phyloP scores from a whole-genome alignment of 2,797 vertebrate species.

The Coluber constrictor region DNA sequence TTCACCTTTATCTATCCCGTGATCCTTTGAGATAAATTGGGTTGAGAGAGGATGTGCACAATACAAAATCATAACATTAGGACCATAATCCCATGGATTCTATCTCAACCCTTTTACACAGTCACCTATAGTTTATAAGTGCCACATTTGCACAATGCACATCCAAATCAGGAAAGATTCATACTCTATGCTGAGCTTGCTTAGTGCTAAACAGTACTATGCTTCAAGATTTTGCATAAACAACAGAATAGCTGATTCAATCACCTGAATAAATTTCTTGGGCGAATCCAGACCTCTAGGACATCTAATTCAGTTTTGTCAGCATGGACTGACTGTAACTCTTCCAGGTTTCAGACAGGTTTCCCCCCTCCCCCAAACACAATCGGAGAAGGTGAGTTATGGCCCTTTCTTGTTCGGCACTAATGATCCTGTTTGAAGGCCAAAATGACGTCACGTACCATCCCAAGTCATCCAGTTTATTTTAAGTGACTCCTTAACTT shows the following conservation, averaged over 20 bases:
- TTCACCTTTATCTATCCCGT: neutral
- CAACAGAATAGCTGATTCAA: neutral
- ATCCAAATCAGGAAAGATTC: neutral
- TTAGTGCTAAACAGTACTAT: neutral
- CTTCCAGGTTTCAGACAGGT: neutral
- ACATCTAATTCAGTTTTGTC: neutral
- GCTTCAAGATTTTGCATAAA: neutral
- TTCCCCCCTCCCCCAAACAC: neutral
- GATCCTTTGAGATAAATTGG: neutral
- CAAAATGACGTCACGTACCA: no score
- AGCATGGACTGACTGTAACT: neutral
- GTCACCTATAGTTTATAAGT: neutral
- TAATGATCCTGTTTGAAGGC: neutral
- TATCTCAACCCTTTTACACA: neutral
- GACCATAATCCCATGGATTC: neutral
- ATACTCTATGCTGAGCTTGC: neutral
- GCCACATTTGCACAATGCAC: neutral
- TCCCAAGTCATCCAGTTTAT: neutral
- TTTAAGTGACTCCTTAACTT: neutral
- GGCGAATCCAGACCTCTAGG: neutral
- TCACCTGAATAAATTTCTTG: neutral
- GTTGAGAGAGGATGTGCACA: neutral
- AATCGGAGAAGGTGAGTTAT: neutral
- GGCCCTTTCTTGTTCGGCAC: neutral
- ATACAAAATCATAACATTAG: neutral